These are phyloP conservation scores for Thaumetopoea pityocampa DNA, from an alignment of 1,140 invertebrate genomes.

Conservation along the genomic window DNA sequence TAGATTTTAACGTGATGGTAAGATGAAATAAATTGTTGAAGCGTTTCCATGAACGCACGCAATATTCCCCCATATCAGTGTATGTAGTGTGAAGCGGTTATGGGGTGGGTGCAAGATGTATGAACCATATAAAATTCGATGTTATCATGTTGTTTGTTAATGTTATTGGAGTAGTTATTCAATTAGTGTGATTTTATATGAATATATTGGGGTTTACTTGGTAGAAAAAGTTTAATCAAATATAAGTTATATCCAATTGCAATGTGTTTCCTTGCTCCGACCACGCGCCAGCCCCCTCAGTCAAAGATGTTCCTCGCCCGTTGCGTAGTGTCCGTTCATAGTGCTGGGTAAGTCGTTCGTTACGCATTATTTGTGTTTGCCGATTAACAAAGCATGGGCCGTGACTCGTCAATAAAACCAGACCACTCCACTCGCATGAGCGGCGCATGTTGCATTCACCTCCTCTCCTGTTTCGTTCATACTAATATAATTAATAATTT, in stretches of 20 bases:
- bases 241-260: constrained; percentile 54
- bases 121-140: constrained; percentile 44
- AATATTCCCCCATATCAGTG: constrained; percentile 66
- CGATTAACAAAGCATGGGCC: constrained; percentile 43
- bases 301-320: constrained; percentile 2
- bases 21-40: constrained; percentile 45
- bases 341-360: constrained; percentile 21
- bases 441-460: constrained; percentile 39
- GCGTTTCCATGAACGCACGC: constrained; percentile 47
- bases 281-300: constrained; percentile 18
- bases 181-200: constrained; percentile 74
- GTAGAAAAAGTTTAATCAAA: constrained; percentile 73
- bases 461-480: constrained; percentile 60
- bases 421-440: constrained; percentile 37
- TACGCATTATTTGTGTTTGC: constrained; percentile 6
- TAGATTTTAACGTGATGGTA: constrained; percentile 61
- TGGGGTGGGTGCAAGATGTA: constrained; percentile 51
- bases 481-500: constrained; percentile 75
- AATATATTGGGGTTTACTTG: constrained; percentile 74
- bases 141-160: constrained; percentile 71
- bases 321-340: constrained; percentile 6
- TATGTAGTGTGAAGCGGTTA: constrained; percentile 47
- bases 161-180: constrained; percentile 68
- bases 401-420: constrained; percentile 25
- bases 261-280: constrained; percentile 39